Percentiles rank a stretch among this genome's conserved stretches.
These are phyloP conservation scores for Drosophila conformis DNA, from an alignment of 2,888 invertebrate genomes.

Conservation along the genomic window DNA sequence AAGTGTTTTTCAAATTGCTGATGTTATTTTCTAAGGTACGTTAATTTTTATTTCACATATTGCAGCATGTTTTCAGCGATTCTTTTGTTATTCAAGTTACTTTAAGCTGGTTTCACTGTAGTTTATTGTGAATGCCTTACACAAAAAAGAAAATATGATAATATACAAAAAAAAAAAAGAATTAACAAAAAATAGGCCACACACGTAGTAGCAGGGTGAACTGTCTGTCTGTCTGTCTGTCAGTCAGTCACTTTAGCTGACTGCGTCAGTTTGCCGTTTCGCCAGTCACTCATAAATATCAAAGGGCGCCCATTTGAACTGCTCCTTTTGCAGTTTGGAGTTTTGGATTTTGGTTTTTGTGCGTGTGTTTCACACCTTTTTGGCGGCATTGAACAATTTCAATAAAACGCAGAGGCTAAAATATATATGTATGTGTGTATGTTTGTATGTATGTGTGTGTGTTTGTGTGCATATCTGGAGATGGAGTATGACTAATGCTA, in stretches of 20 bases:
- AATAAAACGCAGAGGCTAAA: slow-evolving; percentile 43
- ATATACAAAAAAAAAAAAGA: not conserved
- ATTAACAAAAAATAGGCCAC: slow-evolving; percentile 37
- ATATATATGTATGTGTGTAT: not conserved
- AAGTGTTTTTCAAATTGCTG: not conserved
- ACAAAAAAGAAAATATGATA: not conserved
- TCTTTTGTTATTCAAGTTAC: no score
- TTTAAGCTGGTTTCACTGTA: slow-evolving; percentile 16
- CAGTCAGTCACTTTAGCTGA: slow-evolving; percentile 23
- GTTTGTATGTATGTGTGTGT: not conserved
- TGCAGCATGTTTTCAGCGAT: not conserved
- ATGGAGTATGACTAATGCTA: slow-evolving; percentile 30
- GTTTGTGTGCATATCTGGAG: not conserved
- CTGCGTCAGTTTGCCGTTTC: slow-evolving; percentile 35
- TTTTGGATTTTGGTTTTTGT: slow-evolving; percentile 33
- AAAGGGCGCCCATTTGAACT: slow-evolving; percentile 43
- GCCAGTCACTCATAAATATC: slow-evolving; percentile 65
- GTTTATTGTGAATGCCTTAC: not conserved
- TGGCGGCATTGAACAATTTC: slow-evolving; percentile 36
- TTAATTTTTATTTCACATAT: not conserved
- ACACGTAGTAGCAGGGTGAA: slow-evolving; percentile 45
- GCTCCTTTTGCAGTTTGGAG: slow-evolving; percentile 21
- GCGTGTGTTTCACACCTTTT: slow-evolving; percentile 71
- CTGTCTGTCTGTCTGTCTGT: slow-evolving; percentile 21
- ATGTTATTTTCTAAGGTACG: not conserved